Base-by-base conservation (phyloP, 1,140 invertebrate genomes). In the Zaprionus ornatus region DNA sequence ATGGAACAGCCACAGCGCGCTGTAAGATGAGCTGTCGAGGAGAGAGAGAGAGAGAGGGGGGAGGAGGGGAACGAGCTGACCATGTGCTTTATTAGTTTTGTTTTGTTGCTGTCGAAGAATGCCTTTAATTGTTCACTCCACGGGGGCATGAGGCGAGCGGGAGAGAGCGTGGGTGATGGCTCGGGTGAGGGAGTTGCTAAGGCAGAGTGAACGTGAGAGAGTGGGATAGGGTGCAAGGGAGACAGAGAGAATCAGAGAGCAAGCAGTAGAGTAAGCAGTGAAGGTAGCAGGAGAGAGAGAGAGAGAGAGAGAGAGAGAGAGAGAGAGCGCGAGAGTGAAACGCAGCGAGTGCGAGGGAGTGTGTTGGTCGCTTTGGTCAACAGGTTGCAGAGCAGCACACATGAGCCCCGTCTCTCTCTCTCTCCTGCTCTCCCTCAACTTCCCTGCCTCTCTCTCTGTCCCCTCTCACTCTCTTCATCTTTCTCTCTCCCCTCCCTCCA, bases 71-170 rank as follows among this genome's bases (percentile, higher is more conserved):
- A 13, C 35, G 52, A 2, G 50, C 17, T 57, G 66, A 52, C 54
- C 60, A 54, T 71, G 67, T 75, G 73, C 60, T 71, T 75, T 75
- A 79, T 79, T 79, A 79, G 77, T 76, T 79, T 70, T 64, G 67
- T 79, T 80, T 50, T 50, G 45, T 50, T 80, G 79, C 80, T 69
- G 61, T 64, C 64, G 63, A 42, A 88, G 84, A 87, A 88, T 87
- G 77, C 67, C 57, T 79, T 87, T 90, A 84, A 87, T 87, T 87
- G 84, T 90, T 60, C 42, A 1, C 29, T 15, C 48, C 32, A 52
- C 21, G 45, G 56, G 23, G 42, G 50, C 2, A 35, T n/a, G 15
- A 5, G 63, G 59, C 21, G 61, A 7, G 12, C 10, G 15, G 0
- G 7, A 48, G 45, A 48, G 45, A 4, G 45, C n/a, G 45, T 19